Evolutionary conservation across 2,113 vertebrate genomes (phyloP).

Genomic region (Phycodurus eques): DNA sequence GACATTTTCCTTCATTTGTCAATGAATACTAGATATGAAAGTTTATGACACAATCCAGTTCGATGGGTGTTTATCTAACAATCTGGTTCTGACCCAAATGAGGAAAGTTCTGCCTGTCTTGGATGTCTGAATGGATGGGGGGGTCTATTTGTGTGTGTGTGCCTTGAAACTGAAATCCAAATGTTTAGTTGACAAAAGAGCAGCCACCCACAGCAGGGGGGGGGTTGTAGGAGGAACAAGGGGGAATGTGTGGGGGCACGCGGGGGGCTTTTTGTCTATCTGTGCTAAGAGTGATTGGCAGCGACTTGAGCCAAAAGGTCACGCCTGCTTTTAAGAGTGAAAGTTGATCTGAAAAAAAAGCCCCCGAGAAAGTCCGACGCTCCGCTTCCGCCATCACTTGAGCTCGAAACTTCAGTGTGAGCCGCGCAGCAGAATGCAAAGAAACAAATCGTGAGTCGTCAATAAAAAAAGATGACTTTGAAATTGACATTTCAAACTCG

Average conservation of each 20-base stretch:
- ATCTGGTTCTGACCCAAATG: not conserved
- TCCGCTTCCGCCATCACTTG: too few relatives aligned
- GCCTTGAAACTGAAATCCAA: slow-evolving; percentile 41
- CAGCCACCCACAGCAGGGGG: slow-evolving; percentile 15
- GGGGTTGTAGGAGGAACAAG: not conserved
- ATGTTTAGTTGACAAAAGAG: slow-evolving; percentile 31
- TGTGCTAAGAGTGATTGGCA: slow-evolving; percentile 39
- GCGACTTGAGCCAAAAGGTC: slow-evolving; percentile 24
- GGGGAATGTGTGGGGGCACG: not conserved
- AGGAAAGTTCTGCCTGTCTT: not conserved
- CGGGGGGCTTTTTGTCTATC: not conserved
- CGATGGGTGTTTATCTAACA: too few relatives aligned
- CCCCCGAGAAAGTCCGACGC: not conserved
- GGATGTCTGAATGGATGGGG: not conserved
- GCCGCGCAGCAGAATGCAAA: not conserved
- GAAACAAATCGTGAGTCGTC: not conserved
- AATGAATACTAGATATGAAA: too few relatives aligned
- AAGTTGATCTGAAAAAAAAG: slow-evolving; percentile 11
- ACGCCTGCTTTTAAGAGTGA: slow-evolving; percentile 22
- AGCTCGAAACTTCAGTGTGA: too few relatives aligned
- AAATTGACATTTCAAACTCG: not conserved
- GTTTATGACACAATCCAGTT: too few relatives aligned
- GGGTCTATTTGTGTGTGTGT: not conserved
- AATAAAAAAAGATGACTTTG: not conserved
- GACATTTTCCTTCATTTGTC: too few relatives aligned